phyloP scores from a whole-genome alignment of 2,888 invertebrate species.

The Morpho achilles region DNA sequence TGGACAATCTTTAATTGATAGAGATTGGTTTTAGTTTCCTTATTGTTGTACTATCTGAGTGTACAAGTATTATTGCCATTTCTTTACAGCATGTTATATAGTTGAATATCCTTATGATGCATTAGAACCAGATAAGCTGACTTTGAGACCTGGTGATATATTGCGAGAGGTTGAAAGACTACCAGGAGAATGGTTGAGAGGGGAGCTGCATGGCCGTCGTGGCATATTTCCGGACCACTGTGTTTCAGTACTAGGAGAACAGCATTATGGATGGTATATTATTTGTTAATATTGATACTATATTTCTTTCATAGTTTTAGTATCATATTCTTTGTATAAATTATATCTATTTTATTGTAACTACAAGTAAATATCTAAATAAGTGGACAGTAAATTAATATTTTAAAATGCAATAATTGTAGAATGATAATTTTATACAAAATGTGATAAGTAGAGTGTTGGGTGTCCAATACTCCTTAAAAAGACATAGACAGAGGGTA shows the following conservation, averaged over 20 bases:
- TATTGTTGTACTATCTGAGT: background rate
- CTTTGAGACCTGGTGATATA: conserved; percentile 89
- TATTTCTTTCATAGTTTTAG: too few relatives aligned
- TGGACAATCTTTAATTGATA: too few relatives aligned
- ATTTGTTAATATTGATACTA: too few relatives aligned
- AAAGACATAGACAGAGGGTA: too few relatives aligned
- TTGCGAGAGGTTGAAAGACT: conserved; percentile 88
- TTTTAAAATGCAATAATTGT: too few relatives aligned
- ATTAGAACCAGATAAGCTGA: conserved; percentile 91
- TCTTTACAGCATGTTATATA: conserved; percentile 84
- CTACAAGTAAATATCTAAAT: too few relatives aligned
- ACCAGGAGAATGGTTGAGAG: conserved; percentile 95
- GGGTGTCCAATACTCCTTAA: too few relatives aligned
- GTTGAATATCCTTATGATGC: conserved; percentile 93
- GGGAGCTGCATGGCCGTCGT: conserved; percentile 87
- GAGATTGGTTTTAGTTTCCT: background rate
- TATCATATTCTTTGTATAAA: too few relatives aligned
- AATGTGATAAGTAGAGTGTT: too few relatives aligned
- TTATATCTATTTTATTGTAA: too few relatives aligned
- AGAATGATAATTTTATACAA: too few relatives aligned
- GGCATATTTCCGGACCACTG: conserved; percentile 97
- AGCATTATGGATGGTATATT: conserved; percentile 58
- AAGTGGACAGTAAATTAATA: too few relatives aligned
- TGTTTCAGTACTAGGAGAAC: conserved; percentile 82
- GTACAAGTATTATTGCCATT: conserved; percentile 29